Evolutionary conservation across 2,797 vertebrate genomes (phyloP).

Genomic region (Pristis pectinata): DNA sequence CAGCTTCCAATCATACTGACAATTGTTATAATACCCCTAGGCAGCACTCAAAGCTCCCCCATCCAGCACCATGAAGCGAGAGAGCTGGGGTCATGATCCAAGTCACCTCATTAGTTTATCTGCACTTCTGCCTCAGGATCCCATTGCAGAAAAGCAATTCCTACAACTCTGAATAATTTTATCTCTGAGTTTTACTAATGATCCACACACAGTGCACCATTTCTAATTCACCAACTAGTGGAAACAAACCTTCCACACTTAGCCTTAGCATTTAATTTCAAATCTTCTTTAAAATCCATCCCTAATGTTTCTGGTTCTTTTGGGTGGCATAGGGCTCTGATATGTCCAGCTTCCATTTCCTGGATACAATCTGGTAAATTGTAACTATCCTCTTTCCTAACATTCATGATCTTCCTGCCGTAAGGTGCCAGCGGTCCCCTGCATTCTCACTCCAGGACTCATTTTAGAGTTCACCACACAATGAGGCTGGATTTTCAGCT

Average conservation of each 20-base stretch:
- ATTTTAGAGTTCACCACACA: neutral
- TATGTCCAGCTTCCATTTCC: too few species aligned
- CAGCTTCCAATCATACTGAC: neutral
- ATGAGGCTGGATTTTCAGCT: neutral
- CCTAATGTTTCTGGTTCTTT: too few species aligned
- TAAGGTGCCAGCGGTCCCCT: too few species aligned
- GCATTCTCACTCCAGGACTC: neutral
- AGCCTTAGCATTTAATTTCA: neutral
- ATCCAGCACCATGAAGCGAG: neutral
- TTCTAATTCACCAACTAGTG: neutral
- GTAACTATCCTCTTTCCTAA: neutral
- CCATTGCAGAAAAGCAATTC: too few species aligned
- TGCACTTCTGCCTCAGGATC: neutral
- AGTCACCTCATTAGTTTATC: neutral
- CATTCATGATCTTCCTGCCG: neutral
- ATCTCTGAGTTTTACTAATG: neutral
- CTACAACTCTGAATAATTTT: neutral
- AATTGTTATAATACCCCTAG: neutral
- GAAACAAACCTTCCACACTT: neutral
- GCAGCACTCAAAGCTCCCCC: neutral
- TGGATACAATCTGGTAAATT: too few species aligned
- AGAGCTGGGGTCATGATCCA: neutral
- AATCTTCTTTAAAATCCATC: neutral
- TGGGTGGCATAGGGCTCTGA: neutral
- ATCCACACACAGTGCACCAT: neutral